These are phyloP conservation scores for Coilia nasus DNA, from an alignment of 2,797 vertebrate species.

Conservation along the genomic window DNA sequence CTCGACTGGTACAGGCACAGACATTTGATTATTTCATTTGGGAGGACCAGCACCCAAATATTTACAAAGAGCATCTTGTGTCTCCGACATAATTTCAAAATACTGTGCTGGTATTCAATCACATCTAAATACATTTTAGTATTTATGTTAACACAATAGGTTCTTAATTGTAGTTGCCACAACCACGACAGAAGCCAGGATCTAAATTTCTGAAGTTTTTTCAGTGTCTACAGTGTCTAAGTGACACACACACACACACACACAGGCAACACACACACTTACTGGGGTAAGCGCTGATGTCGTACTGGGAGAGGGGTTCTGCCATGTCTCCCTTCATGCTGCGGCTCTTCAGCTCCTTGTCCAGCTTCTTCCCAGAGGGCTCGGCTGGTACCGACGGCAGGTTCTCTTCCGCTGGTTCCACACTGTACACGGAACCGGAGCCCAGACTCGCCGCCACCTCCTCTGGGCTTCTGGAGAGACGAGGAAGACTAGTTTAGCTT, in stretches of 20 bases:
- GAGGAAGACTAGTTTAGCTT: neutral
- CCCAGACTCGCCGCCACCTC: slow-evolving; percentile 72
- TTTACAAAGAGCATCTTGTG: too few species aligned
- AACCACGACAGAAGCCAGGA: too few species aligned
- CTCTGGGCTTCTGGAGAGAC: slow-evolving; percentile 80
- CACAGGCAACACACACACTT: slow-evolving; percentile 69
- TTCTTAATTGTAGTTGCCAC: too few species aligned
- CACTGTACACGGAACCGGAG: slow-evolving; percentile 72
- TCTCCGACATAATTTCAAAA: too few species aligned
- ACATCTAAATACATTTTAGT: too few species aligned
- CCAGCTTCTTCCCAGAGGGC: slow-evolving; percentile 78
- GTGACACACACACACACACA: slow-evolving; percentile 28
- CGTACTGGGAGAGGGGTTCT: slow-evolving; percentile 86
- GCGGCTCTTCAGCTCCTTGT: slow-evolving; percentile 81
- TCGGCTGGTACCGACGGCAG: slow-evolving; percentile 71
- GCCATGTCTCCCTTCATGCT: slow-evolving; percentile 79
- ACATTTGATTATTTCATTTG: too few species aligned
- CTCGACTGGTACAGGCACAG: slow-evolving; percentile 70
- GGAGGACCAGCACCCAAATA: too few species aligned
- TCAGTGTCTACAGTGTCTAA: too few species aligned
- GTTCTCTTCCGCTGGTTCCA: slow-evolving; percentile 79
- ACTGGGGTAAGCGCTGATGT: slow-evolving; percentile 89
- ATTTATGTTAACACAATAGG: too few species aligned
- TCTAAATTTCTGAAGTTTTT: too few species aligned
- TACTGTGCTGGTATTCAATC: too few species aligned